Conservation (phyloP, 2,888 invertebrate genomes). For the Cephus pulcher region DNA sequence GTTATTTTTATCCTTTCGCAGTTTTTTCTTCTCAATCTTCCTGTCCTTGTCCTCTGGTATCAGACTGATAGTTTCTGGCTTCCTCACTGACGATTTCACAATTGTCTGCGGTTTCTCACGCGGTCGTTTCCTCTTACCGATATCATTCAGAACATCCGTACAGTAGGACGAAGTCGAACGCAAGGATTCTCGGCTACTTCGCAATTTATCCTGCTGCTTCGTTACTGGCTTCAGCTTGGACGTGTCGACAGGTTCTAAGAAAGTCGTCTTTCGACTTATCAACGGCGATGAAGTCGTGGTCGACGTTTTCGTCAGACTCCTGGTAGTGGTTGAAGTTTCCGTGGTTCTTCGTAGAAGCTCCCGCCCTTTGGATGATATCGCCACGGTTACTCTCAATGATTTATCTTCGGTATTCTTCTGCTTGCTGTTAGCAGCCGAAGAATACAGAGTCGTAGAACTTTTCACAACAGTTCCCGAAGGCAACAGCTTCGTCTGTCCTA, state of each 20-base stretch:
- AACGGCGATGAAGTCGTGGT: constrained; percentile 17
- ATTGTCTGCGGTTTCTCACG: constrained; percentile 60
- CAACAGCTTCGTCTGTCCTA: constrained; percentile 34
- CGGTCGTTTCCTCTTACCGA: constrained; percentile 45
- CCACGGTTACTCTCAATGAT: constrained; percentile 65
- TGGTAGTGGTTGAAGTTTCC: constrained; percentile 24
- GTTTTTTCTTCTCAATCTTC: constrained; percentile 30
- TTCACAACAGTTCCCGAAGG: constrained; percentile 62
- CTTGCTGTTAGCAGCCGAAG: constrained; percentile 53
- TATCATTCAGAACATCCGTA: constrained; percentile 27
- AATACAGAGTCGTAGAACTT: constrained; percentile 62
- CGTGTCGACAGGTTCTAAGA: constrained; percentile 29
- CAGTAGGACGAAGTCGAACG: constrained; percentile 19
- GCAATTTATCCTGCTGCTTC: constrained; percentile 51
- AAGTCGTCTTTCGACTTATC: constrained; percentile 29
- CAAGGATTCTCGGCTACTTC: constrained; percentile 30
- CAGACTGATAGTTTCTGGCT: constrained; percentile 40
- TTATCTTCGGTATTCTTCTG: constrained; percentile 60
- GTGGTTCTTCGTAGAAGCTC: constrained; percentile 55
- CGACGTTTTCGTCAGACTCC: constrained; percentile 20
- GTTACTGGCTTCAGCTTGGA: constrained; percentile 19
- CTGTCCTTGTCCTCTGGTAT: constrained; percentile 32
- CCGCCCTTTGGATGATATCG: constrained; percentile 60
- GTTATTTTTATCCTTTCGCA: constrained; percentile 29
- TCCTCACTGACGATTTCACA: constrained; percentile 44